Percentiles rank a stretch among this genome's conserved stretches.
phyloP scores from a whole-genome alignment of 2,888 invertebrate species.

The Tuta absoluta region DNA sequence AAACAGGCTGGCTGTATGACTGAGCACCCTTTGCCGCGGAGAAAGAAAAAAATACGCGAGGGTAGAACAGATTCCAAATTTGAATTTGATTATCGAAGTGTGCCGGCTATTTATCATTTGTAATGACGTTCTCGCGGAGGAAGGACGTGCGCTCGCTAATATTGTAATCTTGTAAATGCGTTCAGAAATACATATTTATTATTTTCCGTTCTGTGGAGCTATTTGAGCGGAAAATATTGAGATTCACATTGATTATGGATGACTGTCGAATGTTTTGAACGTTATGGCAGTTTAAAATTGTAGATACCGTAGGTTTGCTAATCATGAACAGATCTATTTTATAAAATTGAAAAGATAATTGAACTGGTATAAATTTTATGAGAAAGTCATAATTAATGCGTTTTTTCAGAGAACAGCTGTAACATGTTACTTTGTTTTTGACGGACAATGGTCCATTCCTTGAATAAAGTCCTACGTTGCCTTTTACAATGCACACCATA shows the following conservation, averaged over 20 bases:
- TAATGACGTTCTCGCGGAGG: constrained; percentile 71
- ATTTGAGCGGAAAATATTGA: constrained; percentile 75
- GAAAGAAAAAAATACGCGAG: constrained; percentile 64
- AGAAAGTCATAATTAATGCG: background rate
- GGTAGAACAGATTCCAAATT: constrained; percentile 80
- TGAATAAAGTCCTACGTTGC: no score
- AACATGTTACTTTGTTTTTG: no score
- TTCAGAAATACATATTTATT: constrained; percentile 74
- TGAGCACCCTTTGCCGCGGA: constrained; percentile 54
- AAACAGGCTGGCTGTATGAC: constrained; percentile 63
- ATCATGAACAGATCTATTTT: background rate
- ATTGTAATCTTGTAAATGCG: constrained; percentile 79
- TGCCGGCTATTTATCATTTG: constrained; percentile 80
- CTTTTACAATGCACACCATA: no score
- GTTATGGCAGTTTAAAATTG: constrained; percentile 20
- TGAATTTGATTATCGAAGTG: constrained; percentile 82
- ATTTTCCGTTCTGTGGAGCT: constrained; percentile 56
- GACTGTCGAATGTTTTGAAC: constrained; percentile 47
- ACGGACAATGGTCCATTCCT: no score
- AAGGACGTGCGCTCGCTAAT: constrained; percentile 73
- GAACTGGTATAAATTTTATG: background rate
- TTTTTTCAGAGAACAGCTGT: no score
- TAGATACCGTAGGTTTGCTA: constrained; percentile 13
- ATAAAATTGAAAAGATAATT: background rate
- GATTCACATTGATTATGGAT: constrained; percentile 66